These are phyloP conservation scores for pig (Sus scrofa) DNA, from an alignment of 2,113 vertebrate genomes.

Conservation along the genomic window T2T-Sscrofa CM000819.6:72988001-72988500, in stretches of 20 bases:
- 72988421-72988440: not conserved
- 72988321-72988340: not conserved
- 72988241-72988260: not conserved
- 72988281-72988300: not conserved
- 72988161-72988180: not conserved
- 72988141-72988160: not conserved
- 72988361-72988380: not conserved
- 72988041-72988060: not conserved
- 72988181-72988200: not conserved
- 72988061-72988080: not conserved
- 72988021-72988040: not conserved
- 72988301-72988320: not conserved
- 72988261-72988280: not conserved
- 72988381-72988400: not conserved
- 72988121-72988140: slow-evolving; percentile 22
- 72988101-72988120: not conserved
- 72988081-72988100: not conserved
- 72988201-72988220: not conserved
- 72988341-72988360: not conserved
- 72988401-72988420: slow-evolving; percentile 30
- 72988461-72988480: slow-evolving; percentile 16
- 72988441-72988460: not conserved
- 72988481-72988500: slow-evolving; percentile 23
- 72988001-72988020: not conserved
- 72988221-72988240: not conserved